Evolutionary conservation across 2,797 vertebrate species (phyloP), one percentile per base, ranked within the genome.

Genomic region (Stomatorhinus walkeri): DNA sequence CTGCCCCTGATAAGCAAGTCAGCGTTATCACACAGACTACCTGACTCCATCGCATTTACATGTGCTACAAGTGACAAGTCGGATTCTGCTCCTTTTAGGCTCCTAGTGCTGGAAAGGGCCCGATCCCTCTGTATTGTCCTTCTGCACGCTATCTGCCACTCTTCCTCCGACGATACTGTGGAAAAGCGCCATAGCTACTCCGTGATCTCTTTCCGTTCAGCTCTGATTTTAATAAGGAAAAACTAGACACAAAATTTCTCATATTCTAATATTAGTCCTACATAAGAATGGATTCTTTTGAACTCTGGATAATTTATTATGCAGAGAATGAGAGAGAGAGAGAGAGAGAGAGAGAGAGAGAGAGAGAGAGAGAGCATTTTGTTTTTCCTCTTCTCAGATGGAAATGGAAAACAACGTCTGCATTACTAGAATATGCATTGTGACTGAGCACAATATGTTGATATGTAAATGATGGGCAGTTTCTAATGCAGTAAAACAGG

Each of bases 221-320:
- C 79, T 49, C 48, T 24, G 81, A 85, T 85, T 85, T 46, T 49
- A 46, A 85, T 49, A 85, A 43, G 36, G 40, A 46, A 81, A 81
- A 85, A 85, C 48, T 85, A 49, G 68, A 40, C 68, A 72, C 68
- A 72, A 16, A 40, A 72, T 72, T 72, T 28, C n/a, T 24, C 81
- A 85, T 83, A 83, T 85, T 85, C 48, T 85, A n/a, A 85, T 85
- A 85, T 51, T 51, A 85, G 48, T 24, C 43, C 22, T 43, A 48
- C 46, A 83, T 83, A 83, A 3, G 46, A 83, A 83, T 0, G n/a
- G 79, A 83, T 83, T 83, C 46, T 48, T 83, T 48, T 83, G 36
- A 83, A 83, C 43, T 43, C 40, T 83, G 40, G n/a, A 83, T 48
- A 48, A 10, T 43, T 83, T 46, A n/a, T 83, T 46, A 48, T 46